Conservation (phyloP, 2,113 vertebrate species). For the Callocephalon fimbriatum region DNA sequence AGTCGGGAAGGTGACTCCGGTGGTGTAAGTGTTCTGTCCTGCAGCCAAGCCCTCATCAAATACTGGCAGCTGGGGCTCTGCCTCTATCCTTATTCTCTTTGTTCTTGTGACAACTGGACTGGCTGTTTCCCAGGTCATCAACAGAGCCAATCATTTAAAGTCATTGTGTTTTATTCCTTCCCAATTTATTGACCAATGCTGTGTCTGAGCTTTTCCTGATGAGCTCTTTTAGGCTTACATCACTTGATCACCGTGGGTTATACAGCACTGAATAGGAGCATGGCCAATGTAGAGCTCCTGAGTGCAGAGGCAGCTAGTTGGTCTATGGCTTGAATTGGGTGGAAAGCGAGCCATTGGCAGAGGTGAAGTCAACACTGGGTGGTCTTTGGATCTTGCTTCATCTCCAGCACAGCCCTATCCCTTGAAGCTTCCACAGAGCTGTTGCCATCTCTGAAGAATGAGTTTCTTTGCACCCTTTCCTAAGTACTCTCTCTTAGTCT, state of each 20-base stretch:
- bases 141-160: neutral
- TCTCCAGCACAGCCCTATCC: neutral
- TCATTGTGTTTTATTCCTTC: neutral
- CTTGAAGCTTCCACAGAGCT: neutral
- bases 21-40: neutral
- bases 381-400: neutral
- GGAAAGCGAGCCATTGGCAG: neutral
- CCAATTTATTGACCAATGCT: neutral
- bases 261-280: neutral
- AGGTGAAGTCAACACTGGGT: neutral
- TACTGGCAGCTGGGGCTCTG: neutral
- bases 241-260: fast-evolving
- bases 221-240: neutral
- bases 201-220: neutral
- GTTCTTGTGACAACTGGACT: neutral
- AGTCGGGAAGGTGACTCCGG: neutral
- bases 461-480: neutral
- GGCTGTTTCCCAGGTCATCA: neutral
- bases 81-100: neutral
- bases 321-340: neutral
- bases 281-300: neutral
- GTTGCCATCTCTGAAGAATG: neutral
- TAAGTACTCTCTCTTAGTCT: neutral
- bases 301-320: neutral
- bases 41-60: neutral